Evolutionary conservation across 2,113 vertebrate genomes (phyloP).

Genomic region (Sinocyclocheilus anshuiensis): DNA sequence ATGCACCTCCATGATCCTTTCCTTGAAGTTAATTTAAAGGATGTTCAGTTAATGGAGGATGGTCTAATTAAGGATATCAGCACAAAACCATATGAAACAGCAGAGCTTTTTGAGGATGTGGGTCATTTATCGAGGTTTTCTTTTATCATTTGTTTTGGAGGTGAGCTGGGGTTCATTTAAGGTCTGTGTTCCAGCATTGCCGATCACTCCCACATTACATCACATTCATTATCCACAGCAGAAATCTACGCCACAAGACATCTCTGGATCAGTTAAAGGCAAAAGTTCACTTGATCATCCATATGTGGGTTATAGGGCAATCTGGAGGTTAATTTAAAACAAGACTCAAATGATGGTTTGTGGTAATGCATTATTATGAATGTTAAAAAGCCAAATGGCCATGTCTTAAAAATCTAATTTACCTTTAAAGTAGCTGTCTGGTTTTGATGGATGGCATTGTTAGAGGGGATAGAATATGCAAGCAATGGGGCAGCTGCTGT

Average conservation of each 20-base stretch:
- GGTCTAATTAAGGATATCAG: neutral
- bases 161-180: constrained; percentile 19
- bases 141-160: constrained; percentile 40
- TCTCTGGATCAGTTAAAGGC: neutral
- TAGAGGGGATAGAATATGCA: neutral
- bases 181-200: constrained; percentile 16
- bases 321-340: constrained; percentile 40
- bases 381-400: constrained; percentile 1
- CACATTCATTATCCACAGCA: constrained; percentile 3
- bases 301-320: neutral
- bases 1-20: constrained; percentile 3
- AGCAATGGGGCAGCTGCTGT: neutral
- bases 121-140: neutral
- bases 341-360: constrained; percentile 21
- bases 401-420: constrained; percentile 42
- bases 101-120: neutral
- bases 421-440: constrained; percentile 45
- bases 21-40: neutral
- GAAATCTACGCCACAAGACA: neutral
- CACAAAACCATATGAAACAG: neutral
- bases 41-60: constrained; percentile 28
- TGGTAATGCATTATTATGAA: constrained; percentile 37
- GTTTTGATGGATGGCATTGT: constrained; percentile 49
- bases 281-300: neutral
- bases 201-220: constrained; percentile 28